Evolutionary conservation across 2,113 vertebrate species (phyloP).

Genomic region (Hylia prasina): DNA sequence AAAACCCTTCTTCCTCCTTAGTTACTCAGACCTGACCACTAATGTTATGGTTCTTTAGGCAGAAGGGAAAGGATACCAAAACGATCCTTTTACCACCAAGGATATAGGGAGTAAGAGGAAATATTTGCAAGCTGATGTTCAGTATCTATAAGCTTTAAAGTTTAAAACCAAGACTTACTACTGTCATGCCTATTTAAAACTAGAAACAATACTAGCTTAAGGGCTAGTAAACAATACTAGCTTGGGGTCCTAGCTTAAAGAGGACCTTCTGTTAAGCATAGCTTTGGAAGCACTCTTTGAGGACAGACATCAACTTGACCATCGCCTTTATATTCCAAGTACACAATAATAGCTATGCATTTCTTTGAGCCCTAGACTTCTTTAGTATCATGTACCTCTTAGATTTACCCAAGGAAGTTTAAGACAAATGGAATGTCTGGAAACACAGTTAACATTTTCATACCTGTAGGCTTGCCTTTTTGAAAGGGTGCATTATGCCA

Average conservation of each 20-base stretch:
- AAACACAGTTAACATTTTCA: background rate
- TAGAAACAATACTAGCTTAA: background rate
- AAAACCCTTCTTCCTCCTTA: background rate
- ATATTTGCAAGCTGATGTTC: background rate
- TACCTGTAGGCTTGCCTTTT: background rate
- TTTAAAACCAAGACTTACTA: background rate
- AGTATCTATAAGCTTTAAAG: background rate
- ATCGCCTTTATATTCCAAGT: background rate
- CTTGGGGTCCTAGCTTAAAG: background rate
- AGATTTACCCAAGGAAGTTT: background rate
- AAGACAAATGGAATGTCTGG: background rate
- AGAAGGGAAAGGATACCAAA: background rate
- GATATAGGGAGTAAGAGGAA: background rate
- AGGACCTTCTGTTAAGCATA: background rate
- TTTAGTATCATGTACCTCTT: background rate
- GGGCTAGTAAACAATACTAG: background rate
- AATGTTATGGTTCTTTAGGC: background rate
- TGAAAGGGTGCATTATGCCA: background rate
- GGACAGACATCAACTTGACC: background rate
- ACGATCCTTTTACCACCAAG: background rate
- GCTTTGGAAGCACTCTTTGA: background rate
- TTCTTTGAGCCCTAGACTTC: background rate
- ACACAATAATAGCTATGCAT: background rate
- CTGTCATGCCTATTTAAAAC: background rate
- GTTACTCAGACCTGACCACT: background rate